These are phyloP conservation scores for Cricetomys ansorgei DNA, from an alignment of 2,113 vertebrate genomes.

Conservation along the genomic window DNA sequence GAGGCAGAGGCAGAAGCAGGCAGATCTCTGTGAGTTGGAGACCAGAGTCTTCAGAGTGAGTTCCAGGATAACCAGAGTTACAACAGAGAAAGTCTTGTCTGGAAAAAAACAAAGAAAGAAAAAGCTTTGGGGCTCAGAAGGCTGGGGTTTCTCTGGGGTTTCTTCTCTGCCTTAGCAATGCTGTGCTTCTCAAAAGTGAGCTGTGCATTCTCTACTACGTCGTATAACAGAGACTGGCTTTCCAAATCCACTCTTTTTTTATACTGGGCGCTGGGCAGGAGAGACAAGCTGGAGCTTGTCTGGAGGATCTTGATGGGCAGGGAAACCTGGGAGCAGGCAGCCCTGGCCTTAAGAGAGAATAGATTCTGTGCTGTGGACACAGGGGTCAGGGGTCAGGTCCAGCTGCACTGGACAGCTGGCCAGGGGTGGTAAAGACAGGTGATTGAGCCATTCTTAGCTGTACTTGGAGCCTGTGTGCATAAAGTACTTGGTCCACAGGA, in stretches of 20 bases:
- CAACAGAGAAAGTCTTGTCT: background rate
- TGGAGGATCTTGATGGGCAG: background rate
- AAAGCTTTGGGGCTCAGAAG: background rate
- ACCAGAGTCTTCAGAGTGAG: background rate
- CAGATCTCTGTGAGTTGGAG: background rate
- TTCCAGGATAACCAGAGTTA: background rate
- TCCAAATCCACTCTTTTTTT: background rate
- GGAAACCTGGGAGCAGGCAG: background rate
- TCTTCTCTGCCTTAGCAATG: background rate
- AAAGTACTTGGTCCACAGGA: background rate
- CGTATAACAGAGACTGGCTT: background rate
- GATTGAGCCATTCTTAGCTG: background rate
- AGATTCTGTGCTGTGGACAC: background rate
- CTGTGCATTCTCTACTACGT: background rate
- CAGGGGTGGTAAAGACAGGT: background rate
- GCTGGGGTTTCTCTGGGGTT: background rate
- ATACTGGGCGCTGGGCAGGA: too few relatives aligned
- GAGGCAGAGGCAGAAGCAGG: background rate
- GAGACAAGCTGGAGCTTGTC: background rate
- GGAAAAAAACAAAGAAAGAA: background rate
- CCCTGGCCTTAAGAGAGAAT: accelerated
- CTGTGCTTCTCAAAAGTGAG: background rate
- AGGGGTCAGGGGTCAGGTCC: background rate
- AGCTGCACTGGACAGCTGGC: background rate
- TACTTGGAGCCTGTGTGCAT: background rate